Percentiles rank a stretch among this genome's conserved stretches.
phyloP scores from a whole-genome alignment of 1,140 invertebrate genomes.

The Brachionus manjavacas region DNA sequence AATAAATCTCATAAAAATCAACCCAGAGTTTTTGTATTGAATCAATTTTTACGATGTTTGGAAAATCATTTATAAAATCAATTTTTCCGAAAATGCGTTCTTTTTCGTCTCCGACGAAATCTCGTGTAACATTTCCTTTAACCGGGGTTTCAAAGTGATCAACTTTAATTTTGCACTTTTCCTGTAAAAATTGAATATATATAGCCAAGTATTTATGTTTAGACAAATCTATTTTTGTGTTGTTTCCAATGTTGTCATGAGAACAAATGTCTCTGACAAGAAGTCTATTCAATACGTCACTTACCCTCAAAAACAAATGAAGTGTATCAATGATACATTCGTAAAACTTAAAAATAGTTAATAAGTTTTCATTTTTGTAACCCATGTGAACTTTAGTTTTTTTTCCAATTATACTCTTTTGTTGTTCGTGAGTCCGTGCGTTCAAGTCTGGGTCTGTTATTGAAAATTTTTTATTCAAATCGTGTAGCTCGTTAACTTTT shows the following conservation, averaged over 20 bases:
- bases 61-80: not conserved
- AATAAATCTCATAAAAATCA: too few species aligned
- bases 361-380: not conserved
- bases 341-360: not conserved
- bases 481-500: not conserved
- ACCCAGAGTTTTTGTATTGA: not conserved
- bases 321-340: too few species aligned
- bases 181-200: not conserved
- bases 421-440: not conserved
- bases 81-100: too few species aligned
- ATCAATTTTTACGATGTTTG: not conserved
- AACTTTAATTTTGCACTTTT: not conserved
- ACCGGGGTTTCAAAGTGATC: not conserved
- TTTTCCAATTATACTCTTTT: not conserved
- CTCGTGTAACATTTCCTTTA: not conserved
- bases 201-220: not conserved
- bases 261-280: too few species aligned
- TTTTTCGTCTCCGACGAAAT: not conserved
- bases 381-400: not conserved
- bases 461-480: too few species aligned
- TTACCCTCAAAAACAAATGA: too few species aligned
- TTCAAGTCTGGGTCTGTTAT: not conserved
- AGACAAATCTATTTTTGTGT: not conserved
- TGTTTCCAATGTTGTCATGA: too few species aligned
- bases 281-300: too few species aligned